Conservation (phyloP, 2,113 vertebrate genomes). For the Fulica atra region DNA sequence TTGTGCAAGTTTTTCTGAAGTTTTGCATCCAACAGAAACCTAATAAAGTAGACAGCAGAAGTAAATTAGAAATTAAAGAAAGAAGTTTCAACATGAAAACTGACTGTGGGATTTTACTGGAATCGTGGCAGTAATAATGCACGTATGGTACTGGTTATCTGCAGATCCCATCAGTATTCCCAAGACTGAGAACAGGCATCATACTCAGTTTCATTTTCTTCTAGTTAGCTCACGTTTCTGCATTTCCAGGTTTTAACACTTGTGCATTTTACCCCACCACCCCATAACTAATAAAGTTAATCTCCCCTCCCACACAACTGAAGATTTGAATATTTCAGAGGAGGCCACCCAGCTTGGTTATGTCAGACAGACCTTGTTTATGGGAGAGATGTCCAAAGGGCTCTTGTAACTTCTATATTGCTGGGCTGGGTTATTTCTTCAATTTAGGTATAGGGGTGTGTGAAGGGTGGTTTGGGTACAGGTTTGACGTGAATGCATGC, state of each 20-base stretch:
- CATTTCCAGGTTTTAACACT: not conserved
- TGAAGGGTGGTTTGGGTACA: not conserved
- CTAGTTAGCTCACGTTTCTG: not conserved
- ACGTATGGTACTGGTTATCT: not conserved
- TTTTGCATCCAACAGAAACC: slow-evolving; percentile 92
- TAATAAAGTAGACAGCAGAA: slow-evolving; percentile 57
- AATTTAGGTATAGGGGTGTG: not conserved
- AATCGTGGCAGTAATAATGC: not conserved
- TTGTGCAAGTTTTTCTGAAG: slow-evolving; percentile 86
- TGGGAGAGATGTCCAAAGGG: not conserved
- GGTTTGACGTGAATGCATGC: not conserved
- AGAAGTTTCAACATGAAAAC: not conserved
- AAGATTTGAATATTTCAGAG: not conserved
- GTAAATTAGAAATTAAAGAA: not conserved
- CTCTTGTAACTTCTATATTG: not conserved
- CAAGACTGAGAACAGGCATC: not conserved
- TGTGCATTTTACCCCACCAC: not conserved
- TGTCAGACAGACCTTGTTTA: not conserved
- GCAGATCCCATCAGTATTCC: not conserved
- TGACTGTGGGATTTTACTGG: not conserved
- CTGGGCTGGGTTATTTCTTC: not conserved
- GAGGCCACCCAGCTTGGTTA: not conserved
- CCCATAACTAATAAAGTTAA: not conserved
- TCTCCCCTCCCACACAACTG: not conserved
- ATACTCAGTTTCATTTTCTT: not conserved